Evolutionary conservation across 2,113 vertebrate species (phyloP), one percentile per base, ranked within the genome.

Genomic region (Chrysemys picta): DNA sequence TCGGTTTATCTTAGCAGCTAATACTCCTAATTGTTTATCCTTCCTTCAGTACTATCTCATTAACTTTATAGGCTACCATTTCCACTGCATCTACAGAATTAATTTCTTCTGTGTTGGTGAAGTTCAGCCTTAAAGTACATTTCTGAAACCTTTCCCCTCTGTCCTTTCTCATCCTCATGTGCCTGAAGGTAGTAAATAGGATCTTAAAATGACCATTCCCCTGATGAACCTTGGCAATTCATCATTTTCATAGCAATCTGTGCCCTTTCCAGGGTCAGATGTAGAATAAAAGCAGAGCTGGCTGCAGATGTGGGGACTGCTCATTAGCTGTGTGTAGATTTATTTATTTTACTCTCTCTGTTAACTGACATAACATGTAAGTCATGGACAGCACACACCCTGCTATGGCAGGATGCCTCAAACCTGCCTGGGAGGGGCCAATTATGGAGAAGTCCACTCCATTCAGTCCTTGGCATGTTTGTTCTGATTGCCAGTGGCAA

Each of bases 21-120:
- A 98, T 98, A 96, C 97, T 52, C 90, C 96, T 98, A 98, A 98
- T 98, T 98, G 98, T 98, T 98, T 98, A 98, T 95, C 95, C 96
- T 98, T 98, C 94, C 95, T 97, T 97, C 93, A 78, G 94, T 96
- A 91, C 94, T 97, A 98, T 98, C 98, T 98, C 98, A 97, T 98
- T 98, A 98, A 98, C 97, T 98, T 98, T 97, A 98, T 97, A 97
- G 97, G 94, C 97, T 89, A 96, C 95, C 93, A 53, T 97, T 97
- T 96, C 93, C 31, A 9, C 93, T 95, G 92, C 95, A 94, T 79
- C 97, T 95, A 82, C 93, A 38, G 97, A 96, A 98, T 97, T 96
- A 97, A 98, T 97, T 97, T 94, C 91, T 90, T 95, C 38, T 4
- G 76, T 92, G 49, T 93, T 93, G 57, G 92, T 75, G 93, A 88